A percentile compares a stretch with the other conserved stretches of the same genome.
phyloP scores from a whole-genome alignment of 2,113 vertebrate genomes.

The Semicossyphus pulcher region DNA sequence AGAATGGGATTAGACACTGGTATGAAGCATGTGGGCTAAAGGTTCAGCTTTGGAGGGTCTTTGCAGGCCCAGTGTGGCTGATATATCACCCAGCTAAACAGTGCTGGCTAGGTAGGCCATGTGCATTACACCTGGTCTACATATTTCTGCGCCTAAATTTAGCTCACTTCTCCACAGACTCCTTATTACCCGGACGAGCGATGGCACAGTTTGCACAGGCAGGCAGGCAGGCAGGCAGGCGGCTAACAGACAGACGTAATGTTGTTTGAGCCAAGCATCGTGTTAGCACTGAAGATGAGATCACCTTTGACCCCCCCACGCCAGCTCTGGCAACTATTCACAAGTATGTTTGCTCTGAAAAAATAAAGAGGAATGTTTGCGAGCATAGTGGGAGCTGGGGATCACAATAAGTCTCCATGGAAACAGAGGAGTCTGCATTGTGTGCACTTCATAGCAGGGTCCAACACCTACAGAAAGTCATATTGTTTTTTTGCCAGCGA shows the following conservation, averaged over 20 bases:
- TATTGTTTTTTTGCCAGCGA: neutral
- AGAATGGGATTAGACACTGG: conserved; percentile 35
- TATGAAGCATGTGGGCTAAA: conserved; percentile 16
- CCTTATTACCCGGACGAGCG: conserved; percentile 41
- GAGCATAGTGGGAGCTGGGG: conserved; percentile 38
- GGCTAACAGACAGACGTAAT: conserved; percentile 4
- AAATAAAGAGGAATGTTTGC: conserved; percentile 42
- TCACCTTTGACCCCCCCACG: conserved; percentile 46
- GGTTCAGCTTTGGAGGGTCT: conserved; percentile 18
- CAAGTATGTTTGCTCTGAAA: conserved; percentile 13
- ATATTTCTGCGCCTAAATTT: conserved; percentile 76
- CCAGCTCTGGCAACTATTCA: neutral
- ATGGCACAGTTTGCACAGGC: conserved; percentile 59
- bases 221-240: conserved; percentile 29
- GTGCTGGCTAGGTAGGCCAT: conserved; percentile 70
- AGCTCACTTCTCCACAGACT: conserved; percentile 67
- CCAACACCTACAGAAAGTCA: conserved; percentile 46
- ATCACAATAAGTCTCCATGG: conserved; percentile 76
- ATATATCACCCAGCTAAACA: conserved; percentile 25
- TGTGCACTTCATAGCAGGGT: conserved; percentile 56
- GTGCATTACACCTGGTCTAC: conserved; percentile 76
- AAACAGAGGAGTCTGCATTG: conserved; percentile 72
- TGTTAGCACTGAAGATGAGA: conserved; percentile 8
- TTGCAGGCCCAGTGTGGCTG: conserved; percentile 30
- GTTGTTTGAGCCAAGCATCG: conserved; percentile 12